These are phyloP conservation scores for Aricia agestis DNA, from an alignment of 1,140 invertebrate genomes.

Conservation along the genomic window DNA sequence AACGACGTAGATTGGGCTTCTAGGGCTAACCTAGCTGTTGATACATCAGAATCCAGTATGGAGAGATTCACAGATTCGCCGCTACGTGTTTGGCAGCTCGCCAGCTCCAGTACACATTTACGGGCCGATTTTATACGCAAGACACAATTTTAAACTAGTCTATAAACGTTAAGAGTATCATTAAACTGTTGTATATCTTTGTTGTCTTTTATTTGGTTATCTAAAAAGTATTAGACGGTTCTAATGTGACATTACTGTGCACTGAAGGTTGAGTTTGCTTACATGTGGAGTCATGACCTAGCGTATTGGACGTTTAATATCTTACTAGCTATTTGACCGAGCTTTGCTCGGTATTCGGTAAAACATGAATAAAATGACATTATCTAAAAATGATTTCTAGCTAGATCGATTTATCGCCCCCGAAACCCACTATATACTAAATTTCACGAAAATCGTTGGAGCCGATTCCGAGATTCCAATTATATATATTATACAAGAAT, in stretches of 20 bases:
- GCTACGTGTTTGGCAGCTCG: conserved; percentile 49
- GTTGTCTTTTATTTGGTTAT: conserved; percentile 42
- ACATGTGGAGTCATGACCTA: not conserved
- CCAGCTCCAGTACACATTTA: conserved; percentile 68
- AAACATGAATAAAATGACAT: too few species aligned
- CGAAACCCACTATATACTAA: too few species aligned
- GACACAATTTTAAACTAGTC: conserved; percentile 67
- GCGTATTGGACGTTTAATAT: too few species aligned
- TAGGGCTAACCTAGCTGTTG: conserved; percentile 41
- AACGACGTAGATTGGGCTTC: too few species aligned
- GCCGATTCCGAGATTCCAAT: too few species aligned
- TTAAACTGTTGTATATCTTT: conserved; percentile 40
- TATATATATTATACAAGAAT: too few species aligned
- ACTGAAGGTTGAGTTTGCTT: not conserved
- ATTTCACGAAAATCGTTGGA: too few species aligned
- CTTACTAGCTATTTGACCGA: too few species aligned
- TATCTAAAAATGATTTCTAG: too few species aligned
- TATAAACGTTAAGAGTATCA: conserved; percentile 63
- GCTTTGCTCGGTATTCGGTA: too few species aligned
- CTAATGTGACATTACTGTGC: conserved; percentile 20
- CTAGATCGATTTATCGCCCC: too few species aligned
- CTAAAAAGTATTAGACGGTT: conserved; percentile 23
- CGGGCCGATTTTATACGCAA: conserved; percentile 62
- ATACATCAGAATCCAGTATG: conserved; percentile 51
- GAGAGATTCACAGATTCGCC: conserved; percentile 59